These are phyloP conservation scores for Zaprionus lachaisei DNA, from an alignment of 1,140 invertebrate genomes.

Conservation along the genomic window DNA sequence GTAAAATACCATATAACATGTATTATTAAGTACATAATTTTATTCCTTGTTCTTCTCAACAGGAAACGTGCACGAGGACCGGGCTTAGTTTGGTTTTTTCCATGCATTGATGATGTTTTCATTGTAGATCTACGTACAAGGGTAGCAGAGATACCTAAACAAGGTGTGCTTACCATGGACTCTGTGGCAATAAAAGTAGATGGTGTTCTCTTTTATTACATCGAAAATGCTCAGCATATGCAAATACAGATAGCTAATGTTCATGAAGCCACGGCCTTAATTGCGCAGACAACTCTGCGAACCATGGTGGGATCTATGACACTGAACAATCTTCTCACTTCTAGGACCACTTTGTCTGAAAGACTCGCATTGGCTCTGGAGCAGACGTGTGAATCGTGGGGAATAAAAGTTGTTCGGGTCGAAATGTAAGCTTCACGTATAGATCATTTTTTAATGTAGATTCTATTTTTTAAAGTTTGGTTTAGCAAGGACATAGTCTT, in stretches of 20 bases:
- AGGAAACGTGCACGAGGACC: constrained; percentile 44
- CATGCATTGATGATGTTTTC: constrained; percentile 91
- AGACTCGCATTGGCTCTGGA: constrained; percentile 57
- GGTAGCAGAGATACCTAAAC: constrained; percentile 90
- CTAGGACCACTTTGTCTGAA: constrained; percentile 54
- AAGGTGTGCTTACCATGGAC: constrained; percentile 90
- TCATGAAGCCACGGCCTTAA: constrained; percentile 89
- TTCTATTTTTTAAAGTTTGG: background rate
- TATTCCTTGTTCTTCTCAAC: background rate
- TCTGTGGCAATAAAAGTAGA: constrained; percentile 92
- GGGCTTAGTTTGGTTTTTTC: constrained; percentile 90
- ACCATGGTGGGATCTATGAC: constrained; percentile 92
- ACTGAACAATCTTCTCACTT: constrained; percentile 87
- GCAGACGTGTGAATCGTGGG: constrained; percentile 89
- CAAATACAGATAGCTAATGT: constrained; percentile 93
- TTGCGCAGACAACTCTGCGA: constrained; percentile 86
- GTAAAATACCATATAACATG: background rate
- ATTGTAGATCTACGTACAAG: constrained; percentile 89
- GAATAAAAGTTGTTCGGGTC: constrained; percentile 96
- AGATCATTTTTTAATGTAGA: background rate
- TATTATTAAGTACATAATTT: background rate
- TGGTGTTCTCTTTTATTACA: constrained; percentile 91
- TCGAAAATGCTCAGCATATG: constrained; percentile 91
- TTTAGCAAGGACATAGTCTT: constrained; percentile 94
- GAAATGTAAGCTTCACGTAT: constrained; percentile 90